Conservation (phyloP, 2,113 vertebrate species). For the Cochlearius cochlearius region DNA sequence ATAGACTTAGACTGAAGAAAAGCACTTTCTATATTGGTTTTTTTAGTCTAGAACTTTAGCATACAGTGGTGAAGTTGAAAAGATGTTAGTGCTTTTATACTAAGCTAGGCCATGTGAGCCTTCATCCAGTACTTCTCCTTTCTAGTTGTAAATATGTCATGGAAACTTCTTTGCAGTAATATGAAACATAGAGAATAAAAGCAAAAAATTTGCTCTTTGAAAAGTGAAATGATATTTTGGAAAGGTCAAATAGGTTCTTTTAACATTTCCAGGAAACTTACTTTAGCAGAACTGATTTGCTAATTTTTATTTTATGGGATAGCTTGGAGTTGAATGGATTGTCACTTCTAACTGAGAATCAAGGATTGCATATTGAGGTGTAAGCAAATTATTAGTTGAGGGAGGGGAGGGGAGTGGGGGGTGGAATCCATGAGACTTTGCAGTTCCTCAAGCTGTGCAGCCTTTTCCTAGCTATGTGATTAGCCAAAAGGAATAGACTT, state of each 20-base stretch:
- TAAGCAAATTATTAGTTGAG: not conserved
- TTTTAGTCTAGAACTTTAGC: not conserved
- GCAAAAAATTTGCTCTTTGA: not conserved
- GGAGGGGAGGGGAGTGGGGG: too few species aligned
- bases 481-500: not conserved
- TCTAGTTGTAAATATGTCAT: not conserved
- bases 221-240: not conserved
- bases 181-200: not conserved
- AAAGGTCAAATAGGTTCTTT: not conserved
- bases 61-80: not conserved
- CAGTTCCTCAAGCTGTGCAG: not conserved
- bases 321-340: not conserved
- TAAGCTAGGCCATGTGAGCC: not conserved
- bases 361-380: rapidly evolving
- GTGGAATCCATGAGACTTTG: not conserved
- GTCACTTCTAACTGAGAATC: not conserved
- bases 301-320: not conserved
- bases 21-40: not conserved
- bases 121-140: not conserved
- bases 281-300: not conserved
- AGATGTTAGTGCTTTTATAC: not conserved
- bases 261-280: not conserved
- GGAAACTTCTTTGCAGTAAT: not conserved
- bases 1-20: not conserved
- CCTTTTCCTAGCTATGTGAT: not conserved